Evolutionary conservation across 1,140 invertebrate genomes (phyloP).

Genomic region (Drosophila sulfurigaster): DNA sequence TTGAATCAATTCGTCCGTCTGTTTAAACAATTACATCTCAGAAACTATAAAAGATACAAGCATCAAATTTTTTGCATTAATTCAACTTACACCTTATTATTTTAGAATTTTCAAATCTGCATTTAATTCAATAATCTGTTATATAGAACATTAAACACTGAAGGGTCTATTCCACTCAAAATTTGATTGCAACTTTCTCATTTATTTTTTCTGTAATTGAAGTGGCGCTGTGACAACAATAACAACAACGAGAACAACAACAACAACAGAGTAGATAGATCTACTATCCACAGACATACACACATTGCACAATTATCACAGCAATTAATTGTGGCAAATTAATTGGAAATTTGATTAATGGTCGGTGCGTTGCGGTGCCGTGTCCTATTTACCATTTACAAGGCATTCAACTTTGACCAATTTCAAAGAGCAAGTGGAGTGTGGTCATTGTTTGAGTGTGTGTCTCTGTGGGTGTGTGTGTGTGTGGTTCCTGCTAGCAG

Average conservation of each 20-base stretch:
- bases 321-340: slow-evolving; percentile 80
- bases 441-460: slow-evolving; percentile 28
- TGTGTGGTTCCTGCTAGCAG: slow-evolving; percentile 8
- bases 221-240: background rate
- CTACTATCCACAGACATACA: background rate
- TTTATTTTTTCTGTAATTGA: slow-evolving; percentile 3
- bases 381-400: slow-evolving; percentile 47
- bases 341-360: slow-evolving; percentile 81
- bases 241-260: background rate
- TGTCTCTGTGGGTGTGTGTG: slow-evolving; percentile 10
- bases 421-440: slow-evolving; percentile 37
- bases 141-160: no score
- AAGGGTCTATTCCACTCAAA: no score
- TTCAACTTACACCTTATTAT: no score
- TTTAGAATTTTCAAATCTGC: no score
- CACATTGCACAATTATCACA: slow-evolving; percentile 58
- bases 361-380: slow-evolving; percentile 53
- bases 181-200: no score
- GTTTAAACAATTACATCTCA: no score
- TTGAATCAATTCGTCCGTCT: no score
- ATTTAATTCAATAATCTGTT: no score
- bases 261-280: background rate
- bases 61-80: no score
- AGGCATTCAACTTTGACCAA: slow-evolving; percentile 74
- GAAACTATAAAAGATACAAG: no score